phyloP scores from a whole-genome alignment of 2,797 vertebrate species.

The Fundulus diaphanus region DNA sequence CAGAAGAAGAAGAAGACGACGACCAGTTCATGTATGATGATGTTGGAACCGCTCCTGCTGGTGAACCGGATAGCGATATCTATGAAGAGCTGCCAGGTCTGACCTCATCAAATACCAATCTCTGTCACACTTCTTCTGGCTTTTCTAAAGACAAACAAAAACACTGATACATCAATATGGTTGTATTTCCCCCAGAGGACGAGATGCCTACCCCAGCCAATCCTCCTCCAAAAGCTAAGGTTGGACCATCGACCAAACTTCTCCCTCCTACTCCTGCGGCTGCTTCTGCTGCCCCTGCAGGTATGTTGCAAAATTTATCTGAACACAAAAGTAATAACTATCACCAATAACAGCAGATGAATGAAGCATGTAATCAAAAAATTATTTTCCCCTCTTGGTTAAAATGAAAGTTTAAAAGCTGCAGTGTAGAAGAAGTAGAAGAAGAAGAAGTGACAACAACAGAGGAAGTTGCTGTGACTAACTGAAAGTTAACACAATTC shows the following conservation, averaged over 20 bases:
- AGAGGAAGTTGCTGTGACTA: slow-evolving; percentile 57
- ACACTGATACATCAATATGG: neutral
- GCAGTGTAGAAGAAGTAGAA: slow-evolving; percentile 43
- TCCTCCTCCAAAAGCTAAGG: slow-evolving; percentile 55
- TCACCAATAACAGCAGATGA: neutral
- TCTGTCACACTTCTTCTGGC: neutral
- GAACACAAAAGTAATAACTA: neutral
- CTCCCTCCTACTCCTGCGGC: slow-evolving; percentile 58
- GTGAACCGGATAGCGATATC: slow-evolving; percentile 85
- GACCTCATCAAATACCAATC: neutral
- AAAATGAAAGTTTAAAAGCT: neutral
- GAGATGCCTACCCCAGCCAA: slow-evolving; percentile 65
- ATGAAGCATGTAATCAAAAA: neutral
- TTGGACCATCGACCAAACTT: slow-evolving; percentile 76
- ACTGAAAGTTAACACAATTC: slow-evolving; percentile 55
- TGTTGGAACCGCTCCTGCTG: slow-evolving; percentile 70
- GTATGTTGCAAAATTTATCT: neutral
- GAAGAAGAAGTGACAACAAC: slow-evolving; percentile 47
- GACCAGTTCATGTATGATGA: slow-evolving; percentile 86
- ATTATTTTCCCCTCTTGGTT: neutral
- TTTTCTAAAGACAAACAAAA: neutral
- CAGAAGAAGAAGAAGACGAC: slow-evolving; percentile 86
- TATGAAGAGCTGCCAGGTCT: slow-evolving; percentile 96
- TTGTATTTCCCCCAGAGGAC: slow-evolving; percentile 79
- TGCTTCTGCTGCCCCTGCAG: neutral